Conservation (phyloP, 2,888 invertebrate species). For the Papilio gigon region DNA sequence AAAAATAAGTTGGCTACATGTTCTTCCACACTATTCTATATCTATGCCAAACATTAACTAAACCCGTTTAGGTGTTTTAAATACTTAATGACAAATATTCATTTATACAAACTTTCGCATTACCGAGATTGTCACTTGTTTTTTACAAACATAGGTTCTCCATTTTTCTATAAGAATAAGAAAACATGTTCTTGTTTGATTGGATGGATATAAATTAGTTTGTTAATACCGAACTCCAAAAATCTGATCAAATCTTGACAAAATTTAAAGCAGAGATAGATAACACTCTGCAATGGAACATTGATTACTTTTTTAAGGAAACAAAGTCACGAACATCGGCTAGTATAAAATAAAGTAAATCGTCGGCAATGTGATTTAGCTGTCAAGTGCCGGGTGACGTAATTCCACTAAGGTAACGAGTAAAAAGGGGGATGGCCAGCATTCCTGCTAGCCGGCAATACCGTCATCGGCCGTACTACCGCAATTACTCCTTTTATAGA, state of each 20-base stretch:
- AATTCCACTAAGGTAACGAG: not conserved
- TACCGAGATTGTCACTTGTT: not conserved
- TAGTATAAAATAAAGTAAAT: not conserved
- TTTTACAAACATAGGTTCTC: not conserved
- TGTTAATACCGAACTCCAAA: not conserved
- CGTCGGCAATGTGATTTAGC: not conserved
- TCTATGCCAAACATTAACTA: no score
- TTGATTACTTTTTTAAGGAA: not conserved
- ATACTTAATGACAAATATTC: no score
- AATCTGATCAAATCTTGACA: not conserved
- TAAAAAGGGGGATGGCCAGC: conserved; percentile 7
- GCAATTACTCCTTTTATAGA: conserved; percentile 17
- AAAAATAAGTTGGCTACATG: no score
- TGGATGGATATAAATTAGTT: not conserved
- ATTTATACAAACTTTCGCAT: no score
- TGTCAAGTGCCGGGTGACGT: conserved; percentile 16
- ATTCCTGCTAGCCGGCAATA: conserved; percentile 10
- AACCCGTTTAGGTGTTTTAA: no score
- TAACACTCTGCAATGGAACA: not conserved
- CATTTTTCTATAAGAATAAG: not conserved
- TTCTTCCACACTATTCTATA: no score
- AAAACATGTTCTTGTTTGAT: not conserved
- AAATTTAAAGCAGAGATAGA: not conserved
- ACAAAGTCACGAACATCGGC: not conserved
- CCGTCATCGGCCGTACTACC: not conserved